Percentiles rank a stretch among this genome's conserved stretches.
These are phyloP conservation scores for Chiroxiphia lanceolata DNA, from an alignment of 2,797 vertebrate genomes.

Conservation along the genomic window DNA sequence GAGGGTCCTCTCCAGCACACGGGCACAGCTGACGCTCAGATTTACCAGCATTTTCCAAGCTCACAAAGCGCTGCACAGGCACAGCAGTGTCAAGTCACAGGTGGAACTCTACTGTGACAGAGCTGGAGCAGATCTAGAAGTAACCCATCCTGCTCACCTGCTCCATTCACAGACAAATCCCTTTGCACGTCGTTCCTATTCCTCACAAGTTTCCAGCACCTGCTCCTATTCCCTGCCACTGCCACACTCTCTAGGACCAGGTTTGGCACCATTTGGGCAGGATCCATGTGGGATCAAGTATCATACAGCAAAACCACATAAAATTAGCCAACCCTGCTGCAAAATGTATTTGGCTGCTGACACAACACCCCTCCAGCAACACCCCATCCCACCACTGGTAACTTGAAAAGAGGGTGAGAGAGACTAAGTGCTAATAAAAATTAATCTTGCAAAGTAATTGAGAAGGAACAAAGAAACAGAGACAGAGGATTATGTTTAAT, in stretches of 20 bases:
- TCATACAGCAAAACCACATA: background rate
- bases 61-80: background rate
- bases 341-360: background rate
- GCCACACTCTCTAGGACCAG: background rate
- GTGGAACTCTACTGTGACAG: background rate
- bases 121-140: background rate
- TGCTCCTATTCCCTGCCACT: background rate
- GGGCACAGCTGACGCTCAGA: background rate
- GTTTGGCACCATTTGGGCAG: background rate
- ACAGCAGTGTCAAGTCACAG: background rate
- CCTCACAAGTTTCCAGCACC: background rate
- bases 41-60: background rate
- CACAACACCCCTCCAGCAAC: background rate
- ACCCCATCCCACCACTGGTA: fast-evolving
- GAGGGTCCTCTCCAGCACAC: background rate
- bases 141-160: background rate
- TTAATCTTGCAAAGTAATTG: background rate
- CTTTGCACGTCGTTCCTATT: background rate
- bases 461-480: background rate
- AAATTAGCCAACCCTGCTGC: background rate
- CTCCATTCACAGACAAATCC: background rate
- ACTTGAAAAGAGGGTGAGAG: background rate
- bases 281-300: background rate
- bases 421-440: background rate
- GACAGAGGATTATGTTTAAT: background rate